These are phyloP conservation scores for Mimachlamys varia DNA, from an alignment of 2,888 invertebrate species.

Conservation along the genomic window DNA sequence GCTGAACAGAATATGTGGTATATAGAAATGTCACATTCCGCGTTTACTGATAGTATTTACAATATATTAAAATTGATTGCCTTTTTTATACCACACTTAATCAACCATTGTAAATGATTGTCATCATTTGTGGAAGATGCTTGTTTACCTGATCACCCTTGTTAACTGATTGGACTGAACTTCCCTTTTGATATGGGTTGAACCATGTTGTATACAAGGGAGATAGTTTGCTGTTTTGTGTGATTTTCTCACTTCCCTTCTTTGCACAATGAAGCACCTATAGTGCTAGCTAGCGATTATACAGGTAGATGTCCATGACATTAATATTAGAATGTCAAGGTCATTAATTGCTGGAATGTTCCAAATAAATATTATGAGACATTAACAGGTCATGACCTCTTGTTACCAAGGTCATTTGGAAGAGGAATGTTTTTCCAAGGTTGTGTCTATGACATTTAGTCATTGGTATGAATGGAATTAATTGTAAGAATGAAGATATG, in stretches of 20 bases:
- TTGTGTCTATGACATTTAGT: neutral
- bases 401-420: neutral
- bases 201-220: neutral
- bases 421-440: neutral
- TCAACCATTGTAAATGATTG: slow-evolving; percentile 4
- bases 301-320: neutral
- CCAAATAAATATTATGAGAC: neutral
- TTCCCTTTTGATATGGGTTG: slow-evolving; percentile 14
- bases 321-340: neutral
- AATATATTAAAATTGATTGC: slow-evolving; percentile 1
- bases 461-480: neutral
- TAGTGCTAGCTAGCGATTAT: neutral
- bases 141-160: neutral
- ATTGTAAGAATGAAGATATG: neutral
- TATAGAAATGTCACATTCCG: neutral
- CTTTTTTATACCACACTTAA: slow-evolving; percentile 28
- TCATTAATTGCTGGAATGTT: neutral
- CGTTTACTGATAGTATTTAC: neutral
- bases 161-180: neutral
- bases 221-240: neutral
- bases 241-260: neutral
- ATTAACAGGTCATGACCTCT: neutral
- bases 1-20: neutral
- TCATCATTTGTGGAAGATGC: neutral
- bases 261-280: neutral